Conservation (phyloP, 1,140 invertebrate genomes). For the Littorina saxatilis region DNA sequence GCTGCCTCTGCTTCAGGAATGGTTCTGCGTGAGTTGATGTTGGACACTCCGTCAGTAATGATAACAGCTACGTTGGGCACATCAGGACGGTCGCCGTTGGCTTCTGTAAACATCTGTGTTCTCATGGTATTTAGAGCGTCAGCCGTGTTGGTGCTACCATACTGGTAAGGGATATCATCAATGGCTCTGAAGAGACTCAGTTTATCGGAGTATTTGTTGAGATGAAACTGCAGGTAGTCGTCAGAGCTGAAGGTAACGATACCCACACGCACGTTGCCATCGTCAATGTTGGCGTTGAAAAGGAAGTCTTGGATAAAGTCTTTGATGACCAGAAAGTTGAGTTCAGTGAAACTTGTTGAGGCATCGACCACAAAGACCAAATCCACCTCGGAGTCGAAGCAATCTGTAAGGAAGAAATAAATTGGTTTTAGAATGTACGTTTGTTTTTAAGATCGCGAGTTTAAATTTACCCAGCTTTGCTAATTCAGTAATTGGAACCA, state of each 20-base stretch:
- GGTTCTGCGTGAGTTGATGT: slow-evolving; percentile 64
- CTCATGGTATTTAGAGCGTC: slow-evolving; percentile 59
- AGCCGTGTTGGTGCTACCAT: slow-evolving; percentile 65
- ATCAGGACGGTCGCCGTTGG: slow-evolving; percentile 61
- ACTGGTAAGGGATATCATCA: slow-evolving; percentile 56
- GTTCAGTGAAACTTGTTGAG: slow-evolving; percentile 48
- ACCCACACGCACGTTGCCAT: slow-evolving; percentile 53
- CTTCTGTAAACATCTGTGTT: slow-evolving; percentile 53
- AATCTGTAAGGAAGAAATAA: slow-evolving; percentile 40
- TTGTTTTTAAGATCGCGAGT: no score
- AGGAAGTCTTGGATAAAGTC: slow-evolving; percentile 53
- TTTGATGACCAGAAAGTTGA: slow-evolving; percentile 52
- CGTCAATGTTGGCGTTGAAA: slow-evolving; percentile 48
- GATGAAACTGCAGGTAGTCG: slow-evolving; percentile 51
- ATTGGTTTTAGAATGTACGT: no score
- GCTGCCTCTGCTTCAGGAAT: slow-evolving; percentile 62
- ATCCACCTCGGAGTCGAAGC: slow-evolving; percentile 55
- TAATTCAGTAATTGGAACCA: no score
- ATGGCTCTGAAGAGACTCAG: slow-evolving; percentile 49
- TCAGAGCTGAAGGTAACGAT: slow-evolving; percentile 52
- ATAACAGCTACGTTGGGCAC: slow-evolving; percentile 62
- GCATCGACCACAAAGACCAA: slow-evolving; percentile 61
- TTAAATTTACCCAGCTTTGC: no score
- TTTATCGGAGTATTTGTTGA: slow-evolving; percentile 50
- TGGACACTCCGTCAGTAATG: slow-evolving; percentile 68